phyloP scores from a whole-genome alignment of 2,888 invertebrate genomes.

The Tinea semifulvella region DNA sequence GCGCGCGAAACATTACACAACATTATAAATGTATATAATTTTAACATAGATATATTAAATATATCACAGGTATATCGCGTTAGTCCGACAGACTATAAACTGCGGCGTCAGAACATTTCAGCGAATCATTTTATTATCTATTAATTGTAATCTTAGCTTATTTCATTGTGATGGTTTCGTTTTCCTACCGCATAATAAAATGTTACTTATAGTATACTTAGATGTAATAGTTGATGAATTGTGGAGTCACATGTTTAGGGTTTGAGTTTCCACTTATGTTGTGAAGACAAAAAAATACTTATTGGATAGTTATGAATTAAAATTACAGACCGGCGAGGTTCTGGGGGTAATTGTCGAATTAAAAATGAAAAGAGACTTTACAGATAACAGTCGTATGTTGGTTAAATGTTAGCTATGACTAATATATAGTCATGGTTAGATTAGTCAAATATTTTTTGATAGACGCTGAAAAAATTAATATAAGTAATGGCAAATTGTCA shows the following conservation, averaged over 20 bases:
- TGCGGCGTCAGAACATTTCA: slow-evolving; percentile 33
- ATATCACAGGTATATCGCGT: slow-evolving; percentile 40
- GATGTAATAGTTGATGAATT: slow-evolving; percentile 39
- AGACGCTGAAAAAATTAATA: too few relatives aligned
- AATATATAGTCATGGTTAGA: too few relatives aligned
- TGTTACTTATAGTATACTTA: slow-evolving; percentile 40
- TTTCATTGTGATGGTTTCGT: slow-evolving; percentile 63
- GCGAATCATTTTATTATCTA: slow-evolving; percentile 40
- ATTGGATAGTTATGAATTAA: slow-evolving; percentile 55
- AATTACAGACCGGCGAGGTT: too few relatives aligned
- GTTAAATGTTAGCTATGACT: too few relatives aligned
- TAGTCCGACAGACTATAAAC: slow-evolving; percentile 57
- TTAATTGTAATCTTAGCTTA: slow-evolving; percentile 42
- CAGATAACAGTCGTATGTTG: too few relatives aligned
- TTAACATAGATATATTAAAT: slow-evolving; percentile 31
- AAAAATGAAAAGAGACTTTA: too few relatives aligned
- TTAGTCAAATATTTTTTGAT: too few relatives aligned
- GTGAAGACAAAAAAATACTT: slow-evolving; percentile 17
- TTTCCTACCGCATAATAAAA: slow-evolving; percentile 60
- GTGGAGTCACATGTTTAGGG: slow-evolving; percentile 45
- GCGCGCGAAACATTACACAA: too few relatives aligned
- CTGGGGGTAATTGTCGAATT: too few relatives aligned
- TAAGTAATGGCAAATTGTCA: too few relatives aligned
- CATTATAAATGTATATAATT: too few relatives aligned
- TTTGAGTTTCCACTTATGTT: slow-evolving; percentile 6